Base-by-base conservation (phyloP, 35 echinoderm and acorn worm genomes). In the Strongylocentrotus purpuratus region DNA sequence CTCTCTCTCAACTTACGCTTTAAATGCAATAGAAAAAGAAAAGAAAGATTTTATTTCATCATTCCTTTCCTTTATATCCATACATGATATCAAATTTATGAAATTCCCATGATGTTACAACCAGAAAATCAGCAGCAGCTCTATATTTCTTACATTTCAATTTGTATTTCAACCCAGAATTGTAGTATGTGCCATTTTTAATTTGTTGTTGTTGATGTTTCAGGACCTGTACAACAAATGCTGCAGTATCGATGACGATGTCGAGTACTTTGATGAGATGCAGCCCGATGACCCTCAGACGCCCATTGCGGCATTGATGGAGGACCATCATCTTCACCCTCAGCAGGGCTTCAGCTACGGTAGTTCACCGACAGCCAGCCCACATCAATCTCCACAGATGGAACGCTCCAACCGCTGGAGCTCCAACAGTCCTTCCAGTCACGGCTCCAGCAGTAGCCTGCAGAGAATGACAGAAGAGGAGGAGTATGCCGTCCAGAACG, bases 341-440 rank as follows among this genome's bases (percentile, higher is more conserved):
- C 33, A 47, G 91, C 15, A 25, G 11, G 91, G 91, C 46, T 93
- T 93, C 28, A 47, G 0, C 48, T 50, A 93, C n/a, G 6, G 45
- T 46, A 47, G 46, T n/a, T 89, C 87, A 25, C 91, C 91, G 1
- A 14, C 28, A 2, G 4, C 31, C 91, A 93, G 91, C 46, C 91
- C 91, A 7, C 91, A 93, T 33, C 91, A 93, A 9, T 93, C 91
- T 31, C 91, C 91, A 14, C n/a, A 47, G 31, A n/a, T 48, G 46
- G 48, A 47, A 12, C 91, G 91, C 32, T 32, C 87, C 20, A 89
- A 41, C 15, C 45, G 48, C 31, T 15, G 48, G 46, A 93, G 91
- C 14, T 48, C 45, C 46, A 89, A 89, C 87, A 93, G 91, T 58
- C 91, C 91, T 12, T 93, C 91, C 46, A 93, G 91, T 58, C 91